These are phyloP conservation scores for Glaucomys volans DNA, from an alignment of 2,113 vertebrate genomes.

Conservation along the genomic window DNA sequence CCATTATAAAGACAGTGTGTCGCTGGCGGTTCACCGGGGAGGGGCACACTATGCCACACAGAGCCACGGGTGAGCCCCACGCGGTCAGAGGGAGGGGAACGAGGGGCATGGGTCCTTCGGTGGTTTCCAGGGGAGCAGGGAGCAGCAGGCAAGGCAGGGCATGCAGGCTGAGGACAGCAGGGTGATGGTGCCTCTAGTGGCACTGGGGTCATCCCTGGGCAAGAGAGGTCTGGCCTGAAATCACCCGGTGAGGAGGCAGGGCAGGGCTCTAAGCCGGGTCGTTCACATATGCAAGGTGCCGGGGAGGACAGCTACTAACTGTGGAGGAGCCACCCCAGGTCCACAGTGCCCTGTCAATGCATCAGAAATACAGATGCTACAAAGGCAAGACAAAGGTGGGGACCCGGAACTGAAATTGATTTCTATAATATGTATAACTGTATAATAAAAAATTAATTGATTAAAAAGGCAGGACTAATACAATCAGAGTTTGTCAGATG, in stretches of 20 bases:
- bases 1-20: not conserved
- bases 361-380: not conserved
- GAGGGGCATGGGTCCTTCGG: not conserved
- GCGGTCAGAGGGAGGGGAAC: not conserved
- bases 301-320: not conserved
- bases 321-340: not conserved
- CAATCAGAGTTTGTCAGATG: not conserved
- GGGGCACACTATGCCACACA: too few relatives aligned
- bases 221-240: not conserved
- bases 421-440: too few relatives aligned
- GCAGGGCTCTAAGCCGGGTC: too few relatives aligned
- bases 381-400: too few relatives aligned
- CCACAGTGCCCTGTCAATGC: not conserved
- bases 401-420: not conserved
- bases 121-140: not conserved
- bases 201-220: not conserved
- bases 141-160: not conserved
- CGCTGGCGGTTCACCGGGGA: not conserved
- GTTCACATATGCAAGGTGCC: not conserved
- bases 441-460: not conserved
- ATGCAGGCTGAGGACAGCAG: not conserved
- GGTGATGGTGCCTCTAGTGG: too few relatives aligned
- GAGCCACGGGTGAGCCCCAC: not conserved
- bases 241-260: not conserved
- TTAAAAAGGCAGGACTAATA: not conserved